A percentile compares a stretch with the other conserved stretches of the same genome.
Evolutionary conservation across 2,113 vertebrate species (phyloP).

Genomic region (Odontesthes bonariensis): DNA sequence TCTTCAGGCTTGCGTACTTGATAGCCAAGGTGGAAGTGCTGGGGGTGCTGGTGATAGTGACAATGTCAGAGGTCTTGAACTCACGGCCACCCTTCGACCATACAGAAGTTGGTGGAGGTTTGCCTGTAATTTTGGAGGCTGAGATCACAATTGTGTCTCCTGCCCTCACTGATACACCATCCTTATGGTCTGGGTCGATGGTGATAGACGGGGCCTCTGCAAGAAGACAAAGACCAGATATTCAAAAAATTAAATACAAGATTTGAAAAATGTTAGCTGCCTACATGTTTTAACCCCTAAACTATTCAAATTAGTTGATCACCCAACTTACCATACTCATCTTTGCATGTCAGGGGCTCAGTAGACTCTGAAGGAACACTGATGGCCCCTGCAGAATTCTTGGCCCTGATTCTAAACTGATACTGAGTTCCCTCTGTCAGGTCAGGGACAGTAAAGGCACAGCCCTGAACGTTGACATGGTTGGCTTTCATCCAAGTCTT

Average conservation of each 20-base stretch:
- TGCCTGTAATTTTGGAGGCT: conserved; percentile 94
- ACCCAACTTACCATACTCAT: conserved; percentile 92
- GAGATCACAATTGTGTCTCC: conserved; percentile 92
- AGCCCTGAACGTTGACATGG: conserved; percentile 94
- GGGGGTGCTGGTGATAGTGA: conserved; percentile 89
- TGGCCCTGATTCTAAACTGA: conserved; percentile 96
- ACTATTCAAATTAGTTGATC: background rate
- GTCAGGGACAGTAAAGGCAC: conserved; percentile 95
- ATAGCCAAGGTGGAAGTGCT: conserved; percentile 91
- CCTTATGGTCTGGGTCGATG: conserved; percentile 93
- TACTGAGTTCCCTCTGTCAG: conserved; percentile 92
- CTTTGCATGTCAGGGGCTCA: conserved; percentile 91
- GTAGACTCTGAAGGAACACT: conserved; percentile 94
- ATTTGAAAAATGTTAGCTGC: background rate
- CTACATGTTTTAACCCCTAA: background rate
- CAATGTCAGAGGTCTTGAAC: conserved; percentile 91
- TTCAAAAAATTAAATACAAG: background rate
- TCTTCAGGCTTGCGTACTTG: conserved; percentile 95
- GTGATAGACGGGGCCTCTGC: conserved; percentile 95
- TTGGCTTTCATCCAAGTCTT: conserved; percentile 97
- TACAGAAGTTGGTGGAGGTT: conserved; percentile 92
- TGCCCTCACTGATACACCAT: conserved; percentile 93
- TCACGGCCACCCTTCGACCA: conserved; percentile 98
- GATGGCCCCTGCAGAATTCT: conserved; percentile 94
- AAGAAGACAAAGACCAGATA: conserved; percentile 4